Conservation (phyloP, 2,888 invertebrate genomes). For the Linnaemya tessellans region DNA sequence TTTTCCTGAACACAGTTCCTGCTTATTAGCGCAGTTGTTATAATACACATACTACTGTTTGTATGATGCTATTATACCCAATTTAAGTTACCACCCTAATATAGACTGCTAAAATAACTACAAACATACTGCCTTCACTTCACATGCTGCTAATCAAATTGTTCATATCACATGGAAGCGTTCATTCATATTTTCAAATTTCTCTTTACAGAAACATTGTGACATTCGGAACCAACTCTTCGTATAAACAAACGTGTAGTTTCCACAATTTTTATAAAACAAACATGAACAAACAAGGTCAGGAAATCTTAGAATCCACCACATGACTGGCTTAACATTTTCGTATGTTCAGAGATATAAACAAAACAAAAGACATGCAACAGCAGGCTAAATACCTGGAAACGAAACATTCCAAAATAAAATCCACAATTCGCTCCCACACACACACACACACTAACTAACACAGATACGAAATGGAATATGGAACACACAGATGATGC, state of each 20-base stretch:
- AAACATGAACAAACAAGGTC: conserved; percentile 63
- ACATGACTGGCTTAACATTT: conserved; percentile 67
- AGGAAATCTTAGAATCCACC: conserved; percentile 73
- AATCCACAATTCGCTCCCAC: conserved; percentile 36
- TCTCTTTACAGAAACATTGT: neutral
- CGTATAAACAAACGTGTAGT: neutral
- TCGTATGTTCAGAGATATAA: neutral
- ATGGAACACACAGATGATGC: conserved; percentile 31
- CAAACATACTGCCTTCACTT: neutral
- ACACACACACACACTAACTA: conserved; percentile 24
- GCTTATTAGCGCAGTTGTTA: too few species aligned
- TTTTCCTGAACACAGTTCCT: too few species aligned
- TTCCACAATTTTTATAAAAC: conserved; percentile 33
- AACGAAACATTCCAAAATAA: conserved; percentile 37
- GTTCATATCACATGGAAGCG: neutral
- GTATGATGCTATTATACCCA: too few species aligned
- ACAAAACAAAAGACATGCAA: conserved; percentile 69
- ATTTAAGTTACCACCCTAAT: too few species aligned
- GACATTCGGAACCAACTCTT: neutral
- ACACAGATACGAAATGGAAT: conserved; percentile 35
- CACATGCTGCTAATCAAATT: neutral
- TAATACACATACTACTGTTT: too few species aligned
- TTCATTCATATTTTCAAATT: neutral
- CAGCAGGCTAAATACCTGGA: conserved; percentile 61
- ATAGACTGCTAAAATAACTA: neutral